Conservation (phyloP, 1,140 invertebrate species). For the Thereuonema tuberculata region DNA sequence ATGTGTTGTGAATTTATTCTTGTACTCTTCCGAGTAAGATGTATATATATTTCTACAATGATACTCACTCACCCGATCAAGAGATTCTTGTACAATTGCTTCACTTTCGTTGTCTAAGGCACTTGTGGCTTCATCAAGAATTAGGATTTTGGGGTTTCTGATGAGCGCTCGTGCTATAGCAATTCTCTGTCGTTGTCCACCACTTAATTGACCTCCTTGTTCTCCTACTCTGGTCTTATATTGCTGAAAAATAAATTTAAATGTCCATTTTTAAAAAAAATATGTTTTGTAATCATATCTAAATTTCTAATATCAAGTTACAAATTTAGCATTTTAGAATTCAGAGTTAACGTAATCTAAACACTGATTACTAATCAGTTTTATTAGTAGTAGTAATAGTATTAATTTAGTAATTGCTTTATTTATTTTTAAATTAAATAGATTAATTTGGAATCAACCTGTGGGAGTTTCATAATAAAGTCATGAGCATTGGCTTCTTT, state of each 20-base stretch:
- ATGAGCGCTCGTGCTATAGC: slow-evolving; percentile 24
- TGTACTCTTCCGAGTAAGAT: too few relatives aligned
- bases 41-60: too few relatives aligned
- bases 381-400: too few relatives aligned
- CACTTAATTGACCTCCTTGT: slow-evolving; percentile 22
- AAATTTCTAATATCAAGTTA: too few relatives aligned
- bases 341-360: too few relatives aligned
- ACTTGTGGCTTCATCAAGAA: slow-evolving; percentile 37
- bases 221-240: slow-evolving; percentile 24
- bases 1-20: too few relatives aligned
- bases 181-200: slow-evolving; percentile 25
- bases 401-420: too few relatives aligned
- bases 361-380: too few relatives aligned
- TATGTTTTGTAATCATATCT: slow-evolving; percentile 11
- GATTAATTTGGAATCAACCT: too few relatives aligned
- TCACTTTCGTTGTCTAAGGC: slow-evolving; percentile 36
- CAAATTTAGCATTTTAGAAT: not conserved
- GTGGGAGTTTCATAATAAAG: slow-evolving; percentile 62
- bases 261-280: not conserved
- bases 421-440: too few relatives aligned
- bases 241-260: slow-evolving; percentile 11
- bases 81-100: slow-evolving; percentile 31
- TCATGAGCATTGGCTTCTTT: slow-evolving; percentile 60
- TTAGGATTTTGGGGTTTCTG: slow-evolving; percentile 22
- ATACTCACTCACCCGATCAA: slow-evolving; percentile 30